Conservation (phyloP, 2,888 invertebrate species). For the Dusona sp. region DNA sequence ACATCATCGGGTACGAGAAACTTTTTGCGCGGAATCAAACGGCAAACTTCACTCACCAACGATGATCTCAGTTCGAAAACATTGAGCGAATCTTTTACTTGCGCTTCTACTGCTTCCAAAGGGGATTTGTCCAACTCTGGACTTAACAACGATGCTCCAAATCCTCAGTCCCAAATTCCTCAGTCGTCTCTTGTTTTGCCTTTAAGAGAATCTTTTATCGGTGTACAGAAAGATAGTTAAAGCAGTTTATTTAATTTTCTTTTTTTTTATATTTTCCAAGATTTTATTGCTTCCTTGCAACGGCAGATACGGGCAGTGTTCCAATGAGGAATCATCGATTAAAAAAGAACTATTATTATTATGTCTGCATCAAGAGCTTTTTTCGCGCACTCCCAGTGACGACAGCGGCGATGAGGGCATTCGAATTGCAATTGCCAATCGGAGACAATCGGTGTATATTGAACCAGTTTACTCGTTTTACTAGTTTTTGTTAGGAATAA, state of each 20-base stretch:
- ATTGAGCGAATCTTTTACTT: slow-evolving; percentile 60
- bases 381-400: background rate
- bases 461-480: background rate
- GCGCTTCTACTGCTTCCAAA: slow-evolving; percentile 60
- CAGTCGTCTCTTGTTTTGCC: slow-evolving; percentile 70
- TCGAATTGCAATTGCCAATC: background rate
- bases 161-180: slow-evolving; percentile 54
- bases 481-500: background rate
- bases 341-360: background rate
- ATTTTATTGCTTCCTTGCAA: background rate
- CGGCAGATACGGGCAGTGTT: background rate
- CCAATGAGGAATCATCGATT: background rate
- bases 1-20: slow-evolving; percentile 28
- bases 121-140: slow-evolving; percentile 39
- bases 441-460: background rate
- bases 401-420: background rate
- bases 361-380: background rate
- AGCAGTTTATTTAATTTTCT: slow-evolving; percentile 17
- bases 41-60: slow-evolving; percentile 55
- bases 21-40: slow-evolving; percentile 59
- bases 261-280: background rate
- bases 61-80: slow-evolving; percentile 56
- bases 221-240: slow-evolving; percentile 71
- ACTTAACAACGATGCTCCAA: slow-evolving; percentile 39
- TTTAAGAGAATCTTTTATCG: slow-evolving; percentile 72